Percentiles rank a stretch among this genome's conserved stretches.
phyloP scores from a whole-genome alignment of 30 jellyfish, hydroid and myxozoan species.

The Catostylus mosaicus region DNA sequence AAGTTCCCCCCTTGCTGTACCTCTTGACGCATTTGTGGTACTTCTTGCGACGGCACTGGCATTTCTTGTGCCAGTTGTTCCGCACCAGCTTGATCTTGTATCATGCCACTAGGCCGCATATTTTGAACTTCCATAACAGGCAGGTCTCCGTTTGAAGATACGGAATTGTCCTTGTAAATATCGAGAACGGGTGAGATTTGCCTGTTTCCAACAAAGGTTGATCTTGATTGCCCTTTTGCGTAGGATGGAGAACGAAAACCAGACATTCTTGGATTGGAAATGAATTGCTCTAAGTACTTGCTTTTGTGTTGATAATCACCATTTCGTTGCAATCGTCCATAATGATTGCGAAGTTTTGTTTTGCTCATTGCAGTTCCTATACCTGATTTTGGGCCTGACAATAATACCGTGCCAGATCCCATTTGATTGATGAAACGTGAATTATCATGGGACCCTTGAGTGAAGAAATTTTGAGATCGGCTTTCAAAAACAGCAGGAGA shows the following conservation, averaged over 20 bases:
- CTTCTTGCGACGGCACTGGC: slow-evolving; percentile 7
- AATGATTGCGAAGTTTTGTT: not conserved
- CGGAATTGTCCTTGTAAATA: slow-evolving; percentile 59
- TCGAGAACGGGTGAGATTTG: slow-evolving; percentile 60
- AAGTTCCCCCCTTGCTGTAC: not conserved
- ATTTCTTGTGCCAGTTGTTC: not conserved
- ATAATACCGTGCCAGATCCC: not conserved
- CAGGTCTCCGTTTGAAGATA: slow-evolving; percentile 45
- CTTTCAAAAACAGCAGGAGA: slow-evolving; percentile 57
- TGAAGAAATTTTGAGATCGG: slow-evolving; percentile 37
- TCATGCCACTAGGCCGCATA: slow-evolving; percentile 32
- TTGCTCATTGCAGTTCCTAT: slow-evolving; percentile 25
- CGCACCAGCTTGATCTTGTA: not conserved
- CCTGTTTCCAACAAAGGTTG: slow-evolving; percentile 50
- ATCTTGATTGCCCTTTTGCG: not conserved
- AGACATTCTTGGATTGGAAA: slow-evolving; percentile 51
- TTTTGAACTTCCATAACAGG: slow-evolving; percentile 66
- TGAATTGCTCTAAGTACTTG: slow-evolving; percentile 22
- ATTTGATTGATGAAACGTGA: slow-evolving; percentile 15
- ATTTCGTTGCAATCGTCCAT: not conserved
- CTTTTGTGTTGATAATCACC: slow-evolving; percentile 7
- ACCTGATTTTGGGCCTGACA: slow-evolving; percentile 37
- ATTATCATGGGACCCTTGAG: slow-evolving; percentile 22
- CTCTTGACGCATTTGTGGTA: not conserved
- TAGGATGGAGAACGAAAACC: slow-evolving; percentile 10